Evolutionary conservation across 2,888 invertebrate genomes (phyloP), one percentile per base, ranked within the genome.

Genomic region (Boloria selene): DNA sequence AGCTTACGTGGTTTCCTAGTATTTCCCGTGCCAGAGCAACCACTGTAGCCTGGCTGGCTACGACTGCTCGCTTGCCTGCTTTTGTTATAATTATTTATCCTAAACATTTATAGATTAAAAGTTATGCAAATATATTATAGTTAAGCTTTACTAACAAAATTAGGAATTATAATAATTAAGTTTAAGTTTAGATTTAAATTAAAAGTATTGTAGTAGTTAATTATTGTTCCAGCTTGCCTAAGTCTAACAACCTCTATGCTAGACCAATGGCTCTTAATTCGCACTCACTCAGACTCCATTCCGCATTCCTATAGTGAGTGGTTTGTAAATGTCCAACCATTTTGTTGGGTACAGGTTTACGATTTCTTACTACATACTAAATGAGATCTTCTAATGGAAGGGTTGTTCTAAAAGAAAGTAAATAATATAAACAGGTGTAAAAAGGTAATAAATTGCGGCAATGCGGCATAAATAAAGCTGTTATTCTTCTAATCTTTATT

Each of bases 281-380:
- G 51, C 38, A 65, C 65, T 51, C 45, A 64, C 75, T 76, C 68
- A 47, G 71, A 62, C 67, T 72, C 72, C 72, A 80, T 87, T 85
- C 87, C 87, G 87, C 87, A 86, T 87, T 87, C 88, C 74, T 75
- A 42, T 50, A 64, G 64, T 59, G 60, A 71, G 61, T 61, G 63
- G 68, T 65, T 65, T 62, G 65, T 54, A 60, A 67, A 68, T 64
- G 61, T 55, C 22, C 31, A 26, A 60, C 65, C 64, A 64, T 47
- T 65, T 59, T 49, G 38, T 50, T 45, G 56, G 26, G 56, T 56
- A 45, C 68, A 64, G 64, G 47, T 61, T 67, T 67, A 64, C 64
- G 64, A 65, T 61, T 61, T 58, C 52, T 54, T 22, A 45, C 16
- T 16, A 45, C n/a, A 18, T 22, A 45, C 16, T 16, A 45, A 56